A percentile compares a stretch with the other conserved stretches of the same genome.
Evolutionary conservation across 2,113 vertebrate species (phyloP).

Genomic region (Prunella himalayana): DNA sequence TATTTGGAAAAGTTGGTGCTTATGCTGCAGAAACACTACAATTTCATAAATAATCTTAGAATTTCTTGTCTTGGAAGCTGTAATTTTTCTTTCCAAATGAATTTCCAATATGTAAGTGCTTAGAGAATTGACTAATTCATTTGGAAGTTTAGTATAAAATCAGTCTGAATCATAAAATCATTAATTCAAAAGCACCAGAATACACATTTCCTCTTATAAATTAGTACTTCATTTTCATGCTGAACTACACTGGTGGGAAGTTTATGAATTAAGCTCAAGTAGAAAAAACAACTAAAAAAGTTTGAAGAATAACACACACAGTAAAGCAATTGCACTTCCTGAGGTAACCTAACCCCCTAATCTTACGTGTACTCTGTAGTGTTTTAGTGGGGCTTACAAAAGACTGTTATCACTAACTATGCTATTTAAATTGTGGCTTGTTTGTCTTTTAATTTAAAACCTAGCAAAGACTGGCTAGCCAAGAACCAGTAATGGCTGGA

Average conservation of each 20-base stretch:
- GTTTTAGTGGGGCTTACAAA: not conserved
- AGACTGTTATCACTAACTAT: not conserved
- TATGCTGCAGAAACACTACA: not conserved
- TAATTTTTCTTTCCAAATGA: conserved; percentile 16
- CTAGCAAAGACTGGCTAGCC: not conserved
- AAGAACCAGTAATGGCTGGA: not conserved
- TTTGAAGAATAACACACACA: not conserved
- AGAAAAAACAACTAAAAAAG: not conserved
- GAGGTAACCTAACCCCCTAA: not conserved
- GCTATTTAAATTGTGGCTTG: not conserved
- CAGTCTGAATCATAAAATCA: not conserved
- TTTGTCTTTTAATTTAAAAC: not conserved
- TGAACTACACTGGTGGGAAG: not conserved
- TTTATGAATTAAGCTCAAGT: not conserved
- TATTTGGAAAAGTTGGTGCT: not conserved
- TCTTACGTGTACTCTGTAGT: not conserved
- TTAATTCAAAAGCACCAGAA: not conserved
- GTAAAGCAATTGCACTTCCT: not conserved
- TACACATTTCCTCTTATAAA: not conserved
- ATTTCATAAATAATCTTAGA: not conserved
- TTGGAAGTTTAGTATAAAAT: not conserved
- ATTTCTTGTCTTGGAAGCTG: not conserved
- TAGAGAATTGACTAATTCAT: not conserved
- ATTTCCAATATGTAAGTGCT: not conserved
- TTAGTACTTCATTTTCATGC: not conserved